Base-by-base conservation (phyloP, 2,888 invertebrate species). In the Aquatica leii region DNA sequence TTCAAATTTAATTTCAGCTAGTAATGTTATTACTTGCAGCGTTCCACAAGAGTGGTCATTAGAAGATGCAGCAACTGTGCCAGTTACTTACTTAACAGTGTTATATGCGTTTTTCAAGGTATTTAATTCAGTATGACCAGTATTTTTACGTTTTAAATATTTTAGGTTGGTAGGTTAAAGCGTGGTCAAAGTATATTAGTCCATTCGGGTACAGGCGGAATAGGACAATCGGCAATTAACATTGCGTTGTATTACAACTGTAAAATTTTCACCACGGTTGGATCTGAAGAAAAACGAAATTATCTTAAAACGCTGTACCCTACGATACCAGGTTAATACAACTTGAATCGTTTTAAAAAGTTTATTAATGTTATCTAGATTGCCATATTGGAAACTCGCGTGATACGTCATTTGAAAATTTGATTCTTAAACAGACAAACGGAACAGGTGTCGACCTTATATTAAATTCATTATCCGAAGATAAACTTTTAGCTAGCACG, bases 371-470 rank as follows among this genome's bases (percentile, higher is more conserved):
- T 24, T 37, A 2, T 11, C 2, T 37, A 53, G 90, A 90, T 57
- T 83, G 82, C 34, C 86, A 92, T 81, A 90, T 97, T 79, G 93
- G 93, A 76, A 94, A 96, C 82, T 94, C 96, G 56, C 88, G 96
- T 73, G 92, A 95, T 82, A 85, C 88, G 9, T 88, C 88, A 57
- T 98, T 98, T 82, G 97, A 97, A 82, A 90, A 91, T 79, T 86
- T 95, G 75, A 84, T 98, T 55, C 85, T 93, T 79, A 84, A 85
- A 46, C 88, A 90, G 75, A 97, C 97, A 0, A 82, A 86, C 68
- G 97, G 97, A 31, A 87, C 87, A 72, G 97, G 97, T 62, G 97
- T 98, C 3, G 93, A 98, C 81, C 82, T 97, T 59, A 92, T 98
- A 9, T 82, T 95, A 8, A 98, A 98, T 81, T 96, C 95, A 0